Conservation (phyloP, 2,113 vertebrate genomes). For the Thalassarche chlororhynchos region DNA sequence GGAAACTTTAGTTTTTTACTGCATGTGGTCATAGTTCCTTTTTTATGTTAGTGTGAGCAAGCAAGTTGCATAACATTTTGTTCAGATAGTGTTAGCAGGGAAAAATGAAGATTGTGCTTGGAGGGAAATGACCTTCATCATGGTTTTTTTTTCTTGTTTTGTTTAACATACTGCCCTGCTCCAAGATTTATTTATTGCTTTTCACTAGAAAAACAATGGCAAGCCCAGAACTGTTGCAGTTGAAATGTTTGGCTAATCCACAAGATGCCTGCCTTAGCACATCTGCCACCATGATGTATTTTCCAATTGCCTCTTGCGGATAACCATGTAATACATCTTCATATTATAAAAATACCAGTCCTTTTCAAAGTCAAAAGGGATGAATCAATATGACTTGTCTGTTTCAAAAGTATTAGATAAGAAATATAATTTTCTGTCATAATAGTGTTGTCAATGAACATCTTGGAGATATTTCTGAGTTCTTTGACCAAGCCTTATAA, state of each 20-base stretch:
- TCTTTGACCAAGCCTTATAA: background rate
- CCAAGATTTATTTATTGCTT: background rate
- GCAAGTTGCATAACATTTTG: background rate
- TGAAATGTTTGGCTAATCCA: slow-evolving; percentile 24
- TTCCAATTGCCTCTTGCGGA: background rate
- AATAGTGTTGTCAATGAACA: background rate
- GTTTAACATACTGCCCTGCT: background rate
- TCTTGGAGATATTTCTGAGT: background rate
- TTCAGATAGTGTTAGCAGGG: background rate
- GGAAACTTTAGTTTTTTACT: background rate
- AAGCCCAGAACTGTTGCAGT: background rate
- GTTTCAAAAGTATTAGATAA: background rate
- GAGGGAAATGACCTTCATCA: background rate
- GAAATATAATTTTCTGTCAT: background rate
- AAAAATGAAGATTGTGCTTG: background rate
- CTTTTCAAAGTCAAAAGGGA: background rate
- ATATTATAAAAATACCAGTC: background rate
- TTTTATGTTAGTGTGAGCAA: background rate
- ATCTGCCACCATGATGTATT: background rate
- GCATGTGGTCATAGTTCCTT: background rate
- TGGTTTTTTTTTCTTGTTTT: background rate
- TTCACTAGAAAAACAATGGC: background rate
- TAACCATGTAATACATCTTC: background rate
- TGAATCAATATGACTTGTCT: background rate
- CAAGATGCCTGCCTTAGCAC: background rate